Evolutionary conservation across 1,140 invertebrate genomes (phyloP), one percentile per base, ranked within the genome.

Genomic region (Heliconius eleuchia): DNA sequence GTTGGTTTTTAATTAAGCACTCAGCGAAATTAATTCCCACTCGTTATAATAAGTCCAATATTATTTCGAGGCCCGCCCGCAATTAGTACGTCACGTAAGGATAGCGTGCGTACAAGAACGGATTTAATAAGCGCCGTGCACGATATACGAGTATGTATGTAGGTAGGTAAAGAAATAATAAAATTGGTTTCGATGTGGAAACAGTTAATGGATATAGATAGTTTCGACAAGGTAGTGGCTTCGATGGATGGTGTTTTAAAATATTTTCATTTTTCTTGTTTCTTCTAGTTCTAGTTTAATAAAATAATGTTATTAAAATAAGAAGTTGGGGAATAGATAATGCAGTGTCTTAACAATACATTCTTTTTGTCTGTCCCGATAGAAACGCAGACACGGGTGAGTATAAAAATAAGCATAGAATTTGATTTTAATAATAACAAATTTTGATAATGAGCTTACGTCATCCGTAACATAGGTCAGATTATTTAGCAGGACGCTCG

Each of bases 81-180:
- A 90, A 90, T 91, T 91, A 91, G 85, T 84, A 80, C 83, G 86
- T 85, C 83, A 83, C 82, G 82, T 86, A 82, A 87, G 82, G 79
- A 55, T 89, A 83, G 88, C 88, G 89, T 91, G 89, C 86, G 84
- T 85, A 80, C 83, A 76, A 86, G 83, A 86, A 82, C 79, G 80
- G 80, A 87, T 88, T 84, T 80, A 80, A 82, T 81, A 85, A 81
- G 77, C 77, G 71, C 42, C n/a, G 55, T 78, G 78, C 82, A 83
- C 82, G 80, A 79, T 74, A 80, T 27, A 46, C 23, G 7, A 6
- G 34, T 60, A 27, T 30, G 60, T 66, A 4, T 66, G 60, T 13
- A 66, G 23, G 60, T 13, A 66, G 23, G 60, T 66, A 1, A 73
- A 74, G 76, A 76, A 76, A 84, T 73, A 74, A 76, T 66, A 78